A percentile compares a stretch with the other conserved stretches of the same genome.
These are phyloP conservation scores for Sphaeramia orbicularis DNA, from an alignment of 2,797 vertebrate genomes.

Conservation along the genomic window DNA sequence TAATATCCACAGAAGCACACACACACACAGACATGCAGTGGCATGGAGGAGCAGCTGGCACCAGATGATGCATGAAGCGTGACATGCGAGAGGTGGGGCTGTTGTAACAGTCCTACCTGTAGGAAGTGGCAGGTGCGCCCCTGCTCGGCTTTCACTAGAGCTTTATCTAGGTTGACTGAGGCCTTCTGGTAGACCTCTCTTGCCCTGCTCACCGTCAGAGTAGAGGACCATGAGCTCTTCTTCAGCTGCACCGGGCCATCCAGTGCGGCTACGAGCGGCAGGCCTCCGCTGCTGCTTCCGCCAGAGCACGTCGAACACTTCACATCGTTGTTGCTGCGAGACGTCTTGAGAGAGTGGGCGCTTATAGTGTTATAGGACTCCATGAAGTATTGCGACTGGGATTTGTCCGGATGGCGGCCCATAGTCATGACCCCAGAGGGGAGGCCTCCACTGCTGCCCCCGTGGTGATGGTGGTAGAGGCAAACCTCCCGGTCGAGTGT, in stretches of 20 bases:
- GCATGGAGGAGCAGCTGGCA: conserved; percentile 30
- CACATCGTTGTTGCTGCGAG: conserved; percentile 93
- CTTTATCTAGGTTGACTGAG: conserved; percentile 93
- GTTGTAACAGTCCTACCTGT: conserved; percentile 87
- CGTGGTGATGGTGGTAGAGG: conserved; percentile 89
- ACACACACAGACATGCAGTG: conserved; percentile 23
- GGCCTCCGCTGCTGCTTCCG: conserved; percentile 51
- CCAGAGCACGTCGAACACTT: conserved; percentile 92
- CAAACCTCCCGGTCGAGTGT: conserved; percentile 92
- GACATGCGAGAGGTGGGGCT: conserved; percentile 47
- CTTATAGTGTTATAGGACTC: conserved; percentile 96
- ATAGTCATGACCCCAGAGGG: conserved; percentile 95
- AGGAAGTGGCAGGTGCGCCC: conserved; percentile 95
- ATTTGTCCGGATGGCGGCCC: conserved; percentile 94
- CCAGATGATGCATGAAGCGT: conserved; percentile 47
- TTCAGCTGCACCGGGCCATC: conserved; percentile 88
- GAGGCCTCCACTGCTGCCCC: conserved; percentile 49
- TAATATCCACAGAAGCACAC: conserved; percentile 11
- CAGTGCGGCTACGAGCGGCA: conserved; percentile 50
- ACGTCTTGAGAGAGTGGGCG: conserved; percentile 91
- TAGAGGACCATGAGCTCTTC: conserved; percentile 96
- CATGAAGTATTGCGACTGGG: conserved; percentile 95
- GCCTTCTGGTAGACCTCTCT: conserved; percentile 98
- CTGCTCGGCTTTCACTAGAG: conserved; percentile 93
- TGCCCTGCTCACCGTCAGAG: conserved; percentile 95